Base-by-base conservation (phyloP, 2,113 vertebrate genomes). In the Hirundichthys speculiger region DNA sequence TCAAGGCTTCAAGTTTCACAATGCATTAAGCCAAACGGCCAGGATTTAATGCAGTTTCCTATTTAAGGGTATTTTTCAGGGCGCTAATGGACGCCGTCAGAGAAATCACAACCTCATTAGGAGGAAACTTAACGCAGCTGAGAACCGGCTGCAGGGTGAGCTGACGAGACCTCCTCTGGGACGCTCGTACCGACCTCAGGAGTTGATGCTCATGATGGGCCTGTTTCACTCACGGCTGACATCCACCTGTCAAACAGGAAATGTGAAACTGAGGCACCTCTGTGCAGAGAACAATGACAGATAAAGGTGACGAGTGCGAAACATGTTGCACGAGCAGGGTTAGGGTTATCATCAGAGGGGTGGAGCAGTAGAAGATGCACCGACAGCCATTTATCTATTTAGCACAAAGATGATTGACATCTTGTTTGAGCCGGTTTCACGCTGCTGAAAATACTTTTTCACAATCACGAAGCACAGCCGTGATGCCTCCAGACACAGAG, bases 31-130 rank as follows among this genome's bases (percentile, higher is more conserved):
- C 54, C 64, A 60, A 57, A 59, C 52, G 54, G 34, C 42, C 13
- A 39, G 16, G 38, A 42, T 53, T 64, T 82, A 83, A 83, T 83
- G 56, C 58, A 69, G 52, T 85, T 85, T 80, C 39, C 62, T 58
- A 64, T 70, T 60, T 57, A 14, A 15, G 22, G 21, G 30, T 60
- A 45, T 77, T 72, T 75, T 69, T 83, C 65, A 22, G 59, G 13
- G 38, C 55, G 1, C 42, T 84, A 78, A 78, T 72, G 49, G 68
- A 64, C 14, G 69, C 48, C 48, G 14, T 69, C 42, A 45, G 63
- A 62, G 59, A 64, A 80, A 84, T 74, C 66, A 40, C 56, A 48
- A 21, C 69, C 66, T 75, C 58, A 57, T 75, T 72, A 85, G 52
- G 13, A 13, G 3, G 58, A 58, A 22, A 1, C 50, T 58, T 60